A percentile compares a stretch with the other conserved stretches of the same genome.
Evolutionary conservation across 2,113 vertebrate species (phyloP).

Genomic region (Nesoenas mayeri): DNA sequence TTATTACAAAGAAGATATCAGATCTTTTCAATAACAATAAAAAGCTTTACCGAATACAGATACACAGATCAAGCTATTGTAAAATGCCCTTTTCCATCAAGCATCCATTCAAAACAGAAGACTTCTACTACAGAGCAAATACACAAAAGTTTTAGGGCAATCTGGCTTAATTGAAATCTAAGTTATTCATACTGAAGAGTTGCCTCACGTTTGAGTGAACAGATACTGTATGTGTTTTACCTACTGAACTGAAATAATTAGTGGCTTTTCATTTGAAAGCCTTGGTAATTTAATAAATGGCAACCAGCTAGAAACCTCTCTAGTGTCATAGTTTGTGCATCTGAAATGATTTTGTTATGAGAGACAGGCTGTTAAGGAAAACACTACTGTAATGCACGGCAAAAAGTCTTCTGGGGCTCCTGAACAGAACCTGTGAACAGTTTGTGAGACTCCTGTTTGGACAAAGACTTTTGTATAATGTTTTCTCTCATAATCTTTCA

Average conservation of each 20-base stretch:
- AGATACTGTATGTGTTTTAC: accelerated
- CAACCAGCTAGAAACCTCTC: neutral
- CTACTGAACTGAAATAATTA: neutral
- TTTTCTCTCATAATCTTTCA: neutral
- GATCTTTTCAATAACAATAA: neutral
- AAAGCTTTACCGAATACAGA: neutral
- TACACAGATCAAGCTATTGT: neutral
- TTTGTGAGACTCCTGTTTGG: neutral
- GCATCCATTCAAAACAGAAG: neutral
- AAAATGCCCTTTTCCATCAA: neutral
- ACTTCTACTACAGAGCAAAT: neutral
- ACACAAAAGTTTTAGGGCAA: neutral
- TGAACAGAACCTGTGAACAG: neutral
- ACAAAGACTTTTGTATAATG: accelerated
- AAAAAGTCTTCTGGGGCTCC: neutral
- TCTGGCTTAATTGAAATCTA: neutral
- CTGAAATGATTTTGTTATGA: neutral
- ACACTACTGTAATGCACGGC: accelerated
- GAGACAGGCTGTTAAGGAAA: neutral
- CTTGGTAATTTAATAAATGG: neutral
- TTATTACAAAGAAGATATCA: neutral
- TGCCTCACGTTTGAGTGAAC: neutral
- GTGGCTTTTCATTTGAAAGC: neutral
- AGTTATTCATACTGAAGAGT: neutral
- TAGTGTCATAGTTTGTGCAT: neutral